These are phyloP conservation scores for Tribolium madens DNA, from an alignment of 1,140 invertebrate species.

Conservation along the genomic window DNA sequence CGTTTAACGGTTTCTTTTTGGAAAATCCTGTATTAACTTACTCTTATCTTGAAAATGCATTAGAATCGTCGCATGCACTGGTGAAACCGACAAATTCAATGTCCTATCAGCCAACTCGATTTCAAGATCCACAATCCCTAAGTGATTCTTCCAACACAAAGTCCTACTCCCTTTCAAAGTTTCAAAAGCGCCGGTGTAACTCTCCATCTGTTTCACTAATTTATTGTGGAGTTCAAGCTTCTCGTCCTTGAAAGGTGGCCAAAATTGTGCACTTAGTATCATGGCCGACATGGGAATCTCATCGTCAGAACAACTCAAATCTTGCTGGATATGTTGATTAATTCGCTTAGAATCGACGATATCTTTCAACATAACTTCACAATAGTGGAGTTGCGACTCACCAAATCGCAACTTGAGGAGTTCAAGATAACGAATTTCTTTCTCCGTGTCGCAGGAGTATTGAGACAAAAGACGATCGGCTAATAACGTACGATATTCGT, in stretches of 20 bases:
- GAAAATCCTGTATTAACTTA: conserved; percentile 63
- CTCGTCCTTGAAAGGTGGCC: conserved; percentile 97
- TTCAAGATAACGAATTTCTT: conserved; percentile 96
- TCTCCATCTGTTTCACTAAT: conserved; percentile 84
- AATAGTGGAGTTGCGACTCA: conserved; percentile 94
- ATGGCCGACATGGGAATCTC: conserved; percentile 83
- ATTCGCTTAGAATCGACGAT: conserved; percentile 90
- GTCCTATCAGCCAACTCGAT: conserved; percentile 89
- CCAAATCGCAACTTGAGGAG: conserved; percentile 95
- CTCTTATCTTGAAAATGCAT: conserved; percentile 94
- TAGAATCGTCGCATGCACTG: conserved; percentile 94
- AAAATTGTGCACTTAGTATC: conserved; percentile 98
- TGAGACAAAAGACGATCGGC: conserved; percentile 92
- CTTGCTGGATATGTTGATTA: conserved; percentile 87
- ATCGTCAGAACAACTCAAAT: conserved; percentile 72
- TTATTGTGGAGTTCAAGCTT: conserved; percentile 86
- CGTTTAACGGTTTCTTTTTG: no score
- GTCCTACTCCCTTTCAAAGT: conserved; percentile 94
- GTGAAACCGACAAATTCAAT: conserved; percentile 87
- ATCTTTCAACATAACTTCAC: conserved; percentile 99
- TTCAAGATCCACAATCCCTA: conserved; percentile 92
- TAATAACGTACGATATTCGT: conserved; percentile 95
- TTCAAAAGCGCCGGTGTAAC: conserved; percentile 93
- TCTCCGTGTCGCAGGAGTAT: conserved; percentile 89
- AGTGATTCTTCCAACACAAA: conserved; percentile 92